Conservation (phyloP, 1,140 invertebrate genomes). For the Drosophila sturtevanti region DNA sequence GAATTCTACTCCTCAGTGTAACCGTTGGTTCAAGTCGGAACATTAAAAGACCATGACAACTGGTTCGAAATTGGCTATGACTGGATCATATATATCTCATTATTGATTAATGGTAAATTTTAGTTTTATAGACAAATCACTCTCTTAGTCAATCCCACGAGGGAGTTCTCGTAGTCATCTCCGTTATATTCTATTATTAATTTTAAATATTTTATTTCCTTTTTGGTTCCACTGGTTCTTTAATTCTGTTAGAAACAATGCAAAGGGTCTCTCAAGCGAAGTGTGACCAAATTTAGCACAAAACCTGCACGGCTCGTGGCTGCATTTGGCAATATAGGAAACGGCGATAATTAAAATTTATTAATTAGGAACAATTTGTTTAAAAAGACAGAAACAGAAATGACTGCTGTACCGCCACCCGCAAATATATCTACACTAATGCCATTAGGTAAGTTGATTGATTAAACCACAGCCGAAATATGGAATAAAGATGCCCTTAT, state of each 20-base stretch:
- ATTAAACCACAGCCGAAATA: background rate
- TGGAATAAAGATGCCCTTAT: background rate
- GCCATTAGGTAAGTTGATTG: conserved; percentile 85
- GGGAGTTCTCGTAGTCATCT: too few relatives aligned
- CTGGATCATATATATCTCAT: too few relatives aligned
- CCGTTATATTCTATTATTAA: background rate
- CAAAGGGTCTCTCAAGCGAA: background rate
- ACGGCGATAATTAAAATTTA: background rate
- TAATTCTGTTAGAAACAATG: background rate
- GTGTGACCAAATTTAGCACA: background rate
- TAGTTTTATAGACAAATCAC: too few relatives aligned
- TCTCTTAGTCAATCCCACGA: too few relatives aligned
- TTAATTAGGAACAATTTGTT: conserved; percentile 3
- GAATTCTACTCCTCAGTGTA: conserved; percentile 10
- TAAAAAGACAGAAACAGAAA: conserved; percentile 18
- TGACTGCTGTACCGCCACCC: conserved; percentile 79
- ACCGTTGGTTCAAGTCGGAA: background rate
- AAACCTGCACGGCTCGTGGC: background rate
- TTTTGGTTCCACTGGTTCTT: background rate
- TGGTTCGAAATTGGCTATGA: background rate
- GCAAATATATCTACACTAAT: conserved; percentile 89
- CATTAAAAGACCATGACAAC: background rate
- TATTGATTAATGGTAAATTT: background rate
- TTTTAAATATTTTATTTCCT: background rate
- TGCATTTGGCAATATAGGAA: background rate